Base-by-base conservation (phyloP, 2,797 vertebrate species). In the Hafferia zeledoni region DNA sequence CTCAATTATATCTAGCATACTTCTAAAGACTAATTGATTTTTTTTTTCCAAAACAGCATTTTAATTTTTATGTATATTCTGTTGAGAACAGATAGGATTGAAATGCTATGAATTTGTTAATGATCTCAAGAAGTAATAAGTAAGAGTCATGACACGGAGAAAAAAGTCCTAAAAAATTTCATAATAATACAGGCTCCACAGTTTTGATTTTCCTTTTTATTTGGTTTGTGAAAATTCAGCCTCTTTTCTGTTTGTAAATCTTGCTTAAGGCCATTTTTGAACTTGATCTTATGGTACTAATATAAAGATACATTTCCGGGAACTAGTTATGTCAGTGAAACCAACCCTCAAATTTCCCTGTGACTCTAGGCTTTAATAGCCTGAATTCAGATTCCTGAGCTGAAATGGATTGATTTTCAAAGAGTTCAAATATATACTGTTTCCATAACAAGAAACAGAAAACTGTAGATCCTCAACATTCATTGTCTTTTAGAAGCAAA, bases 31-130 rank as follows among this genome's bases (percentile, higher is more conserved):
- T 39, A 2, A 24, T 1, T 28, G 9, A 71, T 75, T 33, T 2
- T 5, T 2, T 5, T 4, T 59, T 59, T 83, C 16, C 3, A 9
- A 47, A 60, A 22, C 7, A 0, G 1, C 18, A 41, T 44, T 89
- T 82, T 53, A 1, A 27, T 67, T 90, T 37, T 28, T 15, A n/a
- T 43, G 44, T 46, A 8, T 74, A 52, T 82, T 11, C 2, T 63
- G 68, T 31, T 72, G 4, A 63, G 17, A 68, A 56, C 10, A 49
- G 6, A 28, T 71, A 72, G 2, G 6, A 37, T 9, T 64, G 50
- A 85, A 85, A 67, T 41, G 2, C 3, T 52, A 27, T 37, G 16
- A 65, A 44, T 65, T 91, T 69, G 5, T 19, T 13, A 46, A 25
- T 8, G 11, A 52, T n/a, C 6, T 8, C 60, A 23, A 68, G 30